These are phyloP conservation scores for Biston stratarius DNA, from an alignment of 2,888 invertebrate genomes.

Conservation along the genomic window DNA sequence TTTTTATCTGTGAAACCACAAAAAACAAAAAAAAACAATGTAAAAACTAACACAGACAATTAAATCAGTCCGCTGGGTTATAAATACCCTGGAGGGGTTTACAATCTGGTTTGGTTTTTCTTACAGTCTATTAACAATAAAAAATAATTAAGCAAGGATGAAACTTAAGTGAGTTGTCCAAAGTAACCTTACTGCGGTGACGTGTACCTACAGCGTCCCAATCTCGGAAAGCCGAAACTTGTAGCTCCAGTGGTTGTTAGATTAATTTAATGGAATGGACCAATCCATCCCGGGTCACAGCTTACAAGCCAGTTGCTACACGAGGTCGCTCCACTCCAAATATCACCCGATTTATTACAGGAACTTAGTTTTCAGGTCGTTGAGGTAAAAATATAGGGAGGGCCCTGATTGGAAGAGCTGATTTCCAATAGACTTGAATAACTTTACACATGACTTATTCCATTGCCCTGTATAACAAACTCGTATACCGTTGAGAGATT, in stretches of 20 bases:
- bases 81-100: too few relatives aligned
- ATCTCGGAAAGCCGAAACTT: constrained; percentile 13
- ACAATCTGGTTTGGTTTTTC: too few relatives aligned
- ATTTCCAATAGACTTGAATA: neutral
- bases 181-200: constrained; percentile 14
- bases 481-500: too few relatives aligned
- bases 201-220: neutral
- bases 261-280: constrained; percentile 34
- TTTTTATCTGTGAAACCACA: too few relatives aligned
- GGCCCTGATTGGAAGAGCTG: neutral
- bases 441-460: too few relatives aligned
- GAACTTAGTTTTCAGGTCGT: constrained; percentile 19
- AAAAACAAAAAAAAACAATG: too few relatives aligned
- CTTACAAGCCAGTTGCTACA: neutral
- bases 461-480: too few relatives aligned
- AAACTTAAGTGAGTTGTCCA: too few relatives aligned
- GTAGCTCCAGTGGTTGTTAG: constrained; percentile 22
- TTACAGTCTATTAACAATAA: too few relatives aligned
- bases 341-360: constrained; percentile 25
- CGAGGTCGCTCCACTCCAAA: constrained; percentile 17
- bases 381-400: constrained; percentile 12
- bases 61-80: too few relatives aligned
- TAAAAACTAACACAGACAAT: too few relatives aligned
- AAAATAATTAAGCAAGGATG: too few relatives aligned
- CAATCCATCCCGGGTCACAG: constrained; percentile 18